phyloP scores from a whole-genome alignment of 2,888 invertebrate genomes.

The Archaeoteleia sp. region DNA sequence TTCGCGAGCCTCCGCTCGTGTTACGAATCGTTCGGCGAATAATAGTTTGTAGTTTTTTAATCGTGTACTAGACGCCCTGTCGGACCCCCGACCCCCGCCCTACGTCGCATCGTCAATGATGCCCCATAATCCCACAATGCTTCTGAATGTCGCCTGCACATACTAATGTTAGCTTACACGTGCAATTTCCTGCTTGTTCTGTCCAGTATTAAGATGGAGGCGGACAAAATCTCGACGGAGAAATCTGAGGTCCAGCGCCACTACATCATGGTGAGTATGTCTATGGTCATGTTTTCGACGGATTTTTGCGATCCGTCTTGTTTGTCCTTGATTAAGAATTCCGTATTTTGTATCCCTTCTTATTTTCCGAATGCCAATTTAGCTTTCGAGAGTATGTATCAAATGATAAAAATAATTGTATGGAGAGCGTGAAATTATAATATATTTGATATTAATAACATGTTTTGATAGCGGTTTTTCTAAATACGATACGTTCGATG shows the following conservation, averaged over 20 bases:
- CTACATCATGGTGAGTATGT: conserved; percentile 86
- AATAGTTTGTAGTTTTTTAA: conserved; percentile 41
- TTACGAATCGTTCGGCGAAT: conserved; percentile 40
- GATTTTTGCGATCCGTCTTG: conserved; percentile 1
- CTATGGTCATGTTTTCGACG: conserved; percentile 8
- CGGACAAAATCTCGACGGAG: conserved; percentile 89
- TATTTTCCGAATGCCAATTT: too few species aligned
- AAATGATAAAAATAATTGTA: too few species aligned
- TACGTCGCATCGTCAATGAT: conserved; percentile 27
- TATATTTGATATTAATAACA: too few species aligned
- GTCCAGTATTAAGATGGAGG: conserved; percentile 87
- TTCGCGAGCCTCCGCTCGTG: conserved; percentile 4
- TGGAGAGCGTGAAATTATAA: too few species aligned
- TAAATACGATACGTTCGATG: too few species aligned
- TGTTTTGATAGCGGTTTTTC: too few species aligned
- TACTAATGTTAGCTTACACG: conserved; percentile 70
- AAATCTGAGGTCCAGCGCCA: conserved; percentile 92
- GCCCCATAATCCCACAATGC: conserved; percentile 48
- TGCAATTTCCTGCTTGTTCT: conserved; percentile 67
- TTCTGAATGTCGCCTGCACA: conserved; percentile 68
- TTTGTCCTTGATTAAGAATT: not conserved
- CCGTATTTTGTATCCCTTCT: too few species aligned
- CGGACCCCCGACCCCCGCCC: conserved; percentile 9
- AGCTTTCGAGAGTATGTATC: too few species aligned
- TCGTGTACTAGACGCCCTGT: conserved; percentile 7